Percentiles rank a stretch among this genome's conserved stretches.
phyloP scores from a whole-genome alignment of 2,797 vertebrate genomes.

The Silurus lanzhouensis region DNA sequence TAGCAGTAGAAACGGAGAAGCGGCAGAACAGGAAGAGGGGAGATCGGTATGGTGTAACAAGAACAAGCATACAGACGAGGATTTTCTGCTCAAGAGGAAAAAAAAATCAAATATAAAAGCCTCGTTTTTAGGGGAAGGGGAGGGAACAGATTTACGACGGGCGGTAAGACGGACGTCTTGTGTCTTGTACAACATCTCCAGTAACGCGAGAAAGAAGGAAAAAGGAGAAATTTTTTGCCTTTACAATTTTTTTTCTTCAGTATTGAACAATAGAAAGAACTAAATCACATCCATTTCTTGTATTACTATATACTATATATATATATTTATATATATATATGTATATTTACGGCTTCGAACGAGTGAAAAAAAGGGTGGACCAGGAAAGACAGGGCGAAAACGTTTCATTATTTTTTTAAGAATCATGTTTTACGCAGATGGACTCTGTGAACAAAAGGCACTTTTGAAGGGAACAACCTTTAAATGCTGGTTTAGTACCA shows the following conservation, averaged over 20 bases:
- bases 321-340: background rate
- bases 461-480: constrained; percentile 83
- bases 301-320: constrained; percentile 45
- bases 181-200: constrained; percentile 37
- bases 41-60: constrained; percentile 78
- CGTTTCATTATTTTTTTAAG: constrained; percentile 58
- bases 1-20: constrained; percentile 91
- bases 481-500: constrained; percentile 78
- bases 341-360: constrained; percentile 72
- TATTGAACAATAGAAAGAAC: constrained; percentile 80
- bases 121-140: constrained; percentile 51
- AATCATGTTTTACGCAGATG: constrained; percentile 78
- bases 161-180: constrained; percentile 36
- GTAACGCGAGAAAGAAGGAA: constrained; percentile 45
- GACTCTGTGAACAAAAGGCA: constrained; percentile 85
- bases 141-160: constrained; percentile 47
- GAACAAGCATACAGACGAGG: constrained; percentile 83
- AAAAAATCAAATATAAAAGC: constrained; percentile 59
- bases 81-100: constrained; percentile 83
- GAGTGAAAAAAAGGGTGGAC: constrained; percentile 68
- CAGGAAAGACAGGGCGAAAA: constrained; percentile 63
- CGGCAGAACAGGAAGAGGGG: constrained; percentile 72
- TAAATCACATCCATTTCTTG: constrained; percentile 89
- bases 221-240: constrained; percentile 69
- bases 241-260: constrained; percentile 66